These are phyloP conservation scores for Choreutis nemorana DNA, from an alignment of 2,888 invertebrate genomes.

Conservation along the genomic window DNA sequence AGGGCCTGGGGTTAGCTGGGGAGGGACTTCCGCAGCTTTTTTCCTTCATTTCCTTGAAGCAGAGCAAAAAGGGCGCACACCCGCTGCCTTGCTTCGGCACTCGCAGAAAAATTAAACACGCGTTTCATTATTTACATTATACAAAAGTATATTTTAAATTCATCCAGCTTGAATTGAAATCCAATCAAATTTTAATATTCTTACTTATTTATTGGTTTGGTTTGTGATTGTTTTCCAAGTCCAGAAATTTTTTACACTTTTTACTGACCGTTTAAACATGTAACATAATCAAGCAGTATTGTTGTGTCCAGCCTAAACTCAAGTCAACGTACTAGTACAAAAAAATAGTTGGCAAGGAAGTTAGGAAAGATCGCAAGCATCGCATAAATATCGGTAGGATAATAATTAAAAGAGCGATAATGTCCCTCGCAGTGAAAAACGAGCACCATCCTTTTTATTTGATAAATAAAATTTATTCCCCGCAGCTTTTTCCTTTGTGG, in stretches of 20 bases:
- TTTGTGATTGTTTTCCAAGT: no score
- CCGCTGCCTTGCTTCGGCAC: constrained; percentile 28
- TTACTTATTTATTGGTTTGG: no score
- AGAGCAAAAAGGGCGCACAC: constrained; percentile 47
- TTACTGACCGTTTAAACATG: no score
- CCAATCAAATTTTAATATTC: no score
- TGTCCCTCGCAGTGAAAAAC: constrained; percentile 63
- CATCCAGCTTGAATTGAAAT: no score
- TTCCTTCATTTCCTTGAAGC: constrained; percentile 63
- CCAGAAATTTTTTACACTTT: no score
- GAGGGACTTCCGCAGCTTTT: constrained; percentile 57
- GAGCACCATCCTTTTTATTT: constrained; percentile 65
- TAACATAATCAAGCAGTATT: no score
- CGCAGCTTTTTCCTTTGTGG: constrained; percentile 36
- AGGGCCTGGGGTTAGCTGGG: constrained; percentile 17
- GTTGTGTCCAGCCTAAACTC: no score
- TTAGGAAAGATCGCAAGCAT: constrained; percentile 21
- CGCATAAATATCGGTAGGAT: constrained; percentile 59
- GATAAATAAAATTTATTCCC: constrained; percentile 66
- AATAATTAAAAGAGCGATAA: constrained; percentile 67
- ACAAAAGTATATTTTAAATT: no score
- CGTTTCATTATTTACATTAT: constrained; percentile 21
- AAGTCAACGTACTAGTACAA: no score
- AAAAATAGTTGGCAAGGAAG: not conserved
- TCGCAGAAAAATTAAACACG: constrained; percentile 43